Evolutionary conservation across 2,113 vertebrate species (phyloP), one percentile per base, ranked within the genome.

Genomic region (Phalacrocorax brasilianus): DNA sequence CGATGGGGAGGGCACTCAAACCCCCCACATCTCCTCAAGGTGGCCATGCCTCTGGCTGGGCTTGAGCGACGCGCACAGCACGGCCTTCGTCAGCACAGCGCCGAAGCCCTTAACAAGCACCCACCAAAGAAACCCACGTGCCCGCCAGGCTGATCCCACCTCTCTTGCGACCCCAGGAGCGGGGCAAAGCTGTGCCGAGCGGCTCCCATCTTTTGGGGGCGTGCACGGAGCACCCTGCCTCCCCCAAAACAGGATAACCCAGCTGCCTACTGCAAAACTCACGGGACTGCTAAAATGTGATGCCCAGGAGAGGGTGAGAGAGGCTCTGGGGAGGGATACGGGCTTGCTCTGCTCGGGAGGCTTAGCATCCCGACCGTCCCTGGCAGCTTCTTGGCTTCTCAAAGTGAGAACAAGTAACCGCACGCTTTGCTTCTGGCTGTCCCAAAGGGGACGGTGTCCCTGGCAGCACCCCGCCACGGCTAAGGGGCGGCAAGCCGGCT

Each of bases 211-310:
- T 24, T 47, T 42, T 2, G 53, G 74, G 35, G 32, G n/a, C 24
- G 0, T 0, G 15, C n/a, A 3, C 6, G 3, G 67, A 66, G 68
- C 21, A 7, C 2, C 19, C 32, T 2, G 1, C 1, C 0, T 3
- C 18, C 35, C 50, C 38, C 56, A 0, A 7, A 18, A 8, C 1
- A 1, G 49, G 44, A 32, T 21, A n/a, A 56, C 27, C 40, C n/a
- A 2, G 16, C 33, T 17, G 28, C 8, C 28, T 44, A 42, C 4
- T 2, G n/a, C 40, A 42, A 22, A 73, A 28, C 5, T 18, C 89
- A 1, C n/a, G 0, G 8, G 18, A n/a, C 22, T 75, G 63, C 32
- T 15, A 23, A 49, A 38, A 4, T 3, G 16, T 0, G 47, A 11
- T 14, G 65, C 17, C 26, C 27, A 6, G 26, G 11, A 24, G 8